Conservation (phyloP, 1,140 invertebrate species). For the Drosophila paulistorum region DNA sequence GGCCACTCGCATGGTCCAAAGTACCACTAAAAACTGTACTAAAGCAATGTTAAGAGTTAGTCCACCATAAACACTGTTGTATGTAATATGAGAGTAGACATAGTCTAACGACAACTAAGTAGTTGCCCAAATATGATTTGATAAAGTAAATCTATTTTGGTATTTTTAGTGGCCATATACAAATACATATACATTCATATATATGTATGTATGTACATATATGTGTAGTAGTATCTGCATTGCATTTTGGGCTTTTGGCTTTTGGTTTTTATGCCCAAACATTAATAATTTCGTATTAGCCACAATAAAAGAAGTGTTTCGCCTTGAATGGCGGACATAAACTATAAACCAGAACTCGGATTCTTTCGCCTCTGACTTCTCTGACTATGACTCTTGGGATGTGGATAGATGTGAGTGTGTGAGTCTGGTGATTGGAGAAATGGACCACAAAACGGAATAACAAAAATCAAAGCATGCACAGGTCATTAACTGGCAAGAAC, state of each 20-base stretch:
- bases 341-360: neutral
- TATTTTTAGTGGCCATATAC: constrained; percentile 4
- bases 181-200: too few relatives aligned
- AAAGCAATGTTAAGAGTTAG: neutral
- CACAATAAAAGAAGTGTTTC: constrained; percentile 57
- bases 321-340: constrained; percentile 24
- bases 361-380: neutral
- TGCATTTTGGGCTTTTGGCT: constrained; percentile 8
- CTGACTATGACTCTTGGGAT: constrained; percentile 1
- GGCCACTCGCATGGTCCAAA: neutral
- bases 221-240: neutral
- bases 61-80: neutral
- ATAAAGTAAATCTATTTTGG: constrained; percentile 1
- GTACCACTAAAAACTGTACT: constrained; percentile 8
- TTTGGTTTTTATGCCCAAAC: constrained; percentile 41
- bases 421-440: neutral
- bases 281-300: constrained; percentile 76
- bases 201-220: too few relatives aligned
- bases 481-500: constrained; percentile 58
- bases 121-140: constrained; percentile 11
- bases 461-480: constrained; percentile 74
- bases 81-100: neutral
- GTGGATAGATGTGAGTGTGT: constrained; percentile 10
- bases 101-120: constrained; percentile 11
- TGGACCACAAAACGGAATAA: constrained; percentile 62